These are phyloP conservation scores for Lytechinus pictus DNA, from an alignment of 35 echinoderm and acorn worm species.

Conservation along the genomic window DNA sequence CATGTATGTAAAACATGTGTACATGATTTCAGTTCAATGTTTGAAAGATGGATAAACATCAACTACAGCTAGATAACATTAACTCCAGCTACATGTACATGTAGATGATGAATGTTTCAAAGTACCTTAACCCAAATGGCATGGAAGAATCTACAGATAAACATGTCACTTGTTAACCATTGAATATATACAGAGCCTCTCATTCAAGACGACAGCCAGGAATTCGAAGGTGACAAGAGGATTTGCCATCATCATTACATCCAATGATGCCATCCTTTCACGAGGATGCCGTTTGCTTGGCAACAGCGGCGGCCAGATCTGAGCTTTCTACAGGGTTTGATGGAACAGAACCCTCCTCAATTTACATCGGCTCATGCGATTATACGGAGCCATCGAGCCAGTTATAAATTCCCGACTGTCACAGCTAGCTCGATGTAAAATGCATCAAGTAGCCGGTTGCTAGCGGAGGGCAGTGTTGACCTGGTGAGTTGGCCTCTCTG, in stretches of 20 bases:
- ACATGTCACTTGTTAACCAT: not conserved
- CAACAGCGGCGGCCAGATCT: not conserved
- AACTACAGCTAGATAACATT: too few species aligned
- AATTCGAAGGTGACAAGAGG: constrained; percentile 1
- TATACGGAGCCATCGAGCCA: not conserved
- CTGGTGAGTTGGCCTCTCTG: not conserved
- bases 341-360: not conserved
- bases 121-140: not conserved
- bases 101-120: not conserved
- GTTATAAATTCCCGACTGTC: not conserved
- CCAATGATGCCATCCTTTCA: not conserved
- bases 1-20: not conserved
- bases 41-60: not conserved
- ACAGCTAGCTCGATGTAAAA: not conserved
- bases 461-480: not conserved
- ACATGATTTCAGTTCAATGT: not conserved
- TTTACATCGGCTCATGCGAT: not conserved
- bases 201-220: not conserved
- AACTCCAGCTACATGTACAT: not conserved
- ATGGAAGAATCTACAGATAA: not conserved
- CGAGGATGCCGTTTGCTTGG: not conserved
- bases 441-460: not conserved
- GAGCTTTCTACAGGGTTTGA: not conserved
- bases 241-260: not conserved
- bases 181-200: not conserved